These are phyloP conservation scores for Paramisgurnus dabryanus DNA, from an alignment of 2,113 vertebrate genomes.

Conservation along the genomic window DNA sequence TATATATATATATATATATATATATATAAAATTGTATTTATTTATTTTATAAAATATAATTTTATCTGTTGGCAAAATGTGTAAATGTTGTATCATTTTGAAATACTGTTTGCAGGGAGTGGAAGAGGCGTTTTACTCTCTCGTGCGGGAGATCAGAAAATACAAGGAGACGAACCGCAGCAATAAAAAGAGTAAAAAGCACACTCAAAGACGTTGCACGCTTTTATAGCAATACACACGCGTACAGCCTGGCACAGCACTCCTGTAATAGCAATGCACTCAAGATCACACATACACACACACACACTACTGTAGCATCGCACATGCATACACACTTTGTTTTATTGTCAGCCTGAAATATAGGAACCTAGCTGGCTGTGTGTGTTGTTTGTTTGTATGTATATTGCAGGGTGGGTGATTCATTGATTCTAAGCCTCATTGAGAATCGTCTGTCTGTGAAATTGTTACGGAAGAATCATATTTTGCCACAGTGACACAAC, in stretches of 20 bases:
- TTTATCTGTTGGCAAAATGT: no score
- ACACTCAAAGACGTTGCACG: conserved; percentile 78
- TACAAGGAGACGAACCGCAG: conserved; percentile 86
- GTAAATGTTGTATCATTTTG: neutral
- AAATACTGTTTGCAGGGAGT: conserved; percentile 72
- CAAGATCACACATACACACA: conserved; percentile 12
- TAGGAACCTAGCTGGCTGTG: conserved; percentile 15
- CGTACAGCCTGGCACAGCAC: conserved; percentile 38
- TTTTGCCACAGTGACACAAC: neutral
- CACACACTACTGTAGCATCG: conserved; percentile 50
- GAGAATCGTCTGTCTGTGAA: conserved; percentile 20
- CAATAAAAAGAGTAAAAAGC: conserved; percentile 85
- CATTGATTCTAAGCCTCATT: neutral
- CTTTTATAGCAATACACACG: conserved; percentile 74
- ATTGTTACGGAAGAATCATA: neutral
- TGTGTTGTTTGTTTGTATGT: conserved; percentile 13
- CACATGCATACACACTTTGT: conserved; percentile 9
- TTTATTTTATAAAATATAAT: no score
- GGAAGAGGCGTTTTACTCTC: conserved; percentile 84
- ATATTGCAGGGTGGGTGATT: neutral
- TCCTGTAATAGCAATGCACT: conserved; percentile 37
- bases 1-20: no score
- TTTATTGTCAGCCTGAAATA: conserved; percentile 20
- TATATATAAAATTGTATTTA: no score
- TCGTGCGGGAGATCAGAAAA: conserved; percentile 84